These are phyloP conservation scores for Dendropsophus ebraccatus DNA, from an alignment of 2,113 vertebrate genomes.

Conservation along the genomic window DNA sequence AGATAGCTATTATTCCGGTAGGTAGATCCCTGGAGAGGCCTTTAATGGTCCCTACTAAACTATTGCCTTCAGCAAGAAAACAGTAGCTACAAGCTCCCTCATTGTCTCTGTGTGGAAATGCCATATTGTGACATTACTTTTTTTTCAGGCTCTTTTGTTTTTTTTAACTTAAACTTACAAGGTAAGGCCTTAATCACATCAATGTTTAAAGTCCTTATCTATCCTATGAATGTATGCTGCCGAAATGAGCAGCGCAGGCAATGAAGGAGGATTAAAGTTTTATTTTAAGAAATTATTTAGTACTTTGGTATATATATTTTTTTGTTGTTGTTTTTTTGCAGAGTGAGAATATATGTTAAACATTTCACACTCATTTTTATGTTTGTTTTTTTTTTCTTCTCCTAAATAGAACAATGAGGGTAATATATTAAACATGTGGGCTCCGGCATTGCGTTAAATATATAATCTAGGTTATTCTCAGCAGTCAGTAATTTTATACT, in stretches of 20 bases:
- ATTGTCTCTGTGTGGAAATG: conserved; percentile 44
- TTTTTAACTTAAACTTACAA: conserved; percentile 30
- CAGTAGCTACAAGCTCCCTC: conserved; percentile 57
- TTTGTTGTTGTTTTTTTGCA: neutral
- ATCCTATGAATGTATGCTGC: conserved; percentile 29
- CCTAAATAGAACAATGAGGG: neutral
- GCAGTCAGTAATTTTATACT: neutral
- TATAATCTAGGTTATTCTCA: neutral
- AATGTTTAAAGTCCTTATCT: conserved; percentile 26
- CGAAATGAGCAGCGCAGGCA: conserved; percentile 21
- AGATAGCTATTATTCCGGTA: conserved; percentile 50
- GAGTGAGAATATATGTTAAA: neutral
- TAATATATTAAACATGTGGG: conserved; percentile 4
- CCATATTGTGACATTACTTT: conserved; percentile 56
- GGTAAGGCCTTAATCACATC: conserved; percentile 46
- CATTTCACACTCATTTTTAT: neutral
- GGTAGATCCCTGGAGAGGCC: conserved; percentile 53
- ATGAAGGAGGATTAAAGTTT: conserved; percentile 37
- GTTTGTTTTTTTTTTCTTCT: neutral
- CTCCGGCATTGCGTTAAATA: neutral
- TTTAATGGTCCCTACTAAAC: conserved; percentile 60
- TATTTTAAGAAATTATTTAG: conserved; percentile 41
- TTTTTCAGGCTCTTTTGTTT: conserved; percentile 19
- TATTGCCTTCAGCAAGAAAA: conserved; percentile 57
- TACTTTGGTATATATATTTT: neutral